Conservation (phyloP, 2,113 vertebrate species). For the Protobothrops mucrosquamatus region DNA sequence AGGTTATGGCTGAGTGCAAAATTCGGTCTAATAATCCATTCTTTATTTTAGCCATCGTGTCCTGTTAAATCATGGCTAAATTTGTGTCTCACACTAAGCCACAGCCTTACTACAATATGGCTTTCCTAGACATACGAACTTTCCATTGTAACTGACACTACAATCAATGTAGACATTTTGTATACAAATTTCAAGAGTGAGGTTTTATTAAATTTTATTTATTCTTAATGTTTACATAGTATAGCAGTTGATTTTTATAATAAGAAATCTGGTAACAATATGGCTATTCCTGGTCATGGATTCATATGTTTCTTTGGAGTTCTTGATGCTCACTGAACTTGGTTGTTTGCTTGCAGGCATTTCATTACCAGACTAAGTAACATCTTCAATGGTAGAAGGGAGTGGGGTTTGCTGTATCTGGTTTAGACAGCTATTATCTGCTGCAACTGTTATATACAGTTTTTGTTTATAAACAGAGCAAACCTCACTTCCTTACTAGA, state of each 20-base stretch:
- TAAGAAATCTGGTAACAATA: neutral
- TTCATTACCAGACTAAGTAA: neutral
- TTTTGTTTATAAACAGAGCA: neutral
- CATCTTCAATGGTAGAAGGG: neutral
- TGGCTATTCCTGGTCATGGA: neutral
- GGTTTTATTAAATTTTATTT: neutral
- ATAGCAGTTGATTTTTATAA: neutral
- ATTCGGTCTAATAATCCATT: neutral
- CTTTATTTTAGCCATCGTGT: neutral
- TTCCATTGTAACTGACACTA: neutral
- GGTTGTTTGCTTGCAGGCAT: neutral
- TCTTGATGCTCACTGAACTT: neutral
- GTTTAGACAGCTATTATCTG: neutral
- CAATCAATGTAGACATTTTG: neutral
- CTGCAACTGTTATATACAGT: neutral
- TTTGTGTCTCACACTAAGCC: neutral
- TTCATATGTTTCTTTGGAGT: neutral
- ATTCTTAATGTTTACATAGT: neutral
- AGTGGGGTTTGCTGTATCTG: neutral
- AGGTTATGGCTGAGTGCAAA: neutral
- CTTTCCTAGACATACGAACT: neutral
- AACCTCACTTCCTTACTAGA: neutral
- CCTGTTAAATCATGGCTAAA: neutral
- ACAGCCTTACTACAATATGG: neutral
- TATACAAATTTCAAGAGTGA: neutral